Evolutionary conservation across 2,888 invertebrate genomes (phyloP).

Genomic region (Andrena fulva): DNA sequence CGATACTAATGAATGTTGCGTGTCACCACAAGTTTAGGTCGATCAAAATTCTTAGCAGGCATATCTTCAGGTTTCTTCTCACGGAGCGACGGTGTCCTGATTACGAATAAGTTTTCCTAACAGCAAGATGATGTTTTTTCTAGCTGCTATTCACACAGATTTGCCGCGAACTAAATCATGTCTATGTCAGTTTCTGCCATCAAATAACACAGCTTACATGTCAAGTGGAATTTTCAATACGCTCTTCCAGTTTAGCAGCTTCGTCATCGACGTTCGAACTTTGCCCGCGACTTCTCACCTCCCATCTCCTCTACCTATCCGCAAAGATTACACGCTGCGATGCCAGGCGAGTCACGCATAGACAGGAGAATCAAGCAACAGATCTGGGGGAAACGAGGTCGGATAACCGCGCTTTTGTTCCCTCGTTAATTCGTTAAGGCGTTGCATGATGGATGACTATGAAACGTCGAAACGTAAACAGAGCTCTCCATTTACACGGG

Average conservation of each 20-base stretch:
- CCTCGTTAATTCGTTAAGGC: constrained; percentile 65
- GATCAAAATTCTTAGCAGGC: background rate
- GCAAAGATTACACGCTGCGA: constrained; percentile 27
- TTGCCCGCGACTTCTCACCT: constrained; percentile 31
- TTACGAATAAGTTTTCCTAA: background rate
- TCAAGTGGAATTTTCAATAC: background rate
- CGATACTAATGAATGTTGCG: background rate
- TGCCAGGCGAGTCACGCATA: constrained; percentile 15
- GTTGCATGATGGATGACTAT: constrained; percentile 69
- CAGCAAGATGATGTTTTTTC: no score
- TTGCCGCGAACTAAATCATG: background rate
- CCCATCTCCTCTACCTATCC: constrained; percentile 26
- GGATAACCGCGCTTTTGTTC: constrained; percentile 53
- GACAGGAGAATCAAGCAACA: constrained; percentile 32
- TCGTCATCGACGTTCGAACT: constrained; percentile 22
- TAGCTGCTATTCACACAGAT: no score
- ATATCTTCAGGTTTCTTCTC: background rate
- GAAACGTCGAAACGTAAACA: constrained; percentile 66
- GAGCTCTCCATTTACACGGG: constrained; percentile 60
- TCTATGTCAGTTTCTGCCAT: background rate
- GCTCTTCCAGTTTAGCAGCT: constrained; percentile 2
- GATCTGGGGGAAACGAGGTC: constrained; percentile 55
- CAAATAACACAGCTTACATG: constrained; percentile 18
- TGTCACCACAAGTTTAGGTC: background rate
- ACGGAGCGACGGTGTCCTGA: background rate